phyloP scores from a whole-genome alignment of 2,797 vertebrate genomes.

The Borostomias antarcticus region DNA sequence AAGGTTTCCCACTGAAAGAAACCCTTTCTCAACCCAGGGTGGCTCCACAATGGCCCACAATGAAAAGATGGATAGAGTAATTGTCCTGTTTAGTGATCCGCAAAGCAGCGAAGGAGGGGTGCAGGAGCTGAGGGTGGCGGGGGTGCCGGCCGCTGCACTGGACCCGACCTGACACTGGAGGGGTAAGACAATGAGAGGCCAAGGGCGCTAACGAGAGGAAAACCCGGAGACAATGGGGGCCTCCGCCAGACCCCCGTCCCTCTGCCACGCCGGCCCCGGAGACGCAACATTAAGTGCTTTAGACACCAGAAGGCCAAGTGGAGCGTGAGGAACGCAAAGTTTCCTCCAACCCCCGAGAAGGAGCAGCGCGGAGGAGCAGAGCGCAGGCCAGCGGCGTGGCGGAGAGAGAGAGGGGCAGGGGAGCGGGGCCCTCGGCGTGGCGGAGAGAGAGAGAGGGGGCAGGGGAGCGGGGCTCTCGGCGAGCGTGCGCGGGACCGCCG shows the following conservation, averaged over 20 bases:
- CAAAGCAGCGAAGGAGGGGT: slow-evolving; percentile 62
- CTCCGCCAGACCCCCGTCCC: slow-evolving; percentile 52
- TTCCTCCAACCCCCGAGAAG: slow-evolving; percentile 62
- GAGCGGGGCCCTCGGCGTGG: too few relatives aligned
- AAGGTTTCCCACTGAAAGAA: slow-evolving; percentile 77
- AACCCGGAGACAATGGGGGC: slow-evolving; percentile 72
- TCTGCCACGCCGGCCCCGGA: slow-evolving; percentile 64
- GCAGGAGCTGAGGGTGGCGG: slow-evolving; percentile 57
- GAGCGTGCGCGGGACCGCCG: too few relatives aligned
- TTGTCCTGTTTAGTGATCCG: slow-evolving; percentile 85
- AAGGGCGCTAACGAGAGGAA: slow-evolving; percentile 81
- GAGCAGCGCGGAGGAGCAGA: slow-evolving; percentile 29
- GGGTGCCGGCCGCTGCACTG: slow-evolving; percentile 65
- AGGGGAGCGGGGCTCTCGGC: too few relatives aligned
- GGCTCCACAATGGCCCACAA: slow-evolving; percentile 72
- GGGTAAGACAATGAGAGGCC: slow-evolving; percentile 77
- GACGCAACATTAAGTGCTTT: slow-evolving; percentile 71
- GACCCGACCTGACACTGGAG: slow-evolving; percentile 72
- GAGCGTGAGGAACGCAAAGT: slow-evolving; percentile 74
- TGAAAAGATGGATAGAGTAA: slow-evolving; percentile 81
- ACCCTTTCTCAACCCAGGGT: slow-evolving; percentile 73
- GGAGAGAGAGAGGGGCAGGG: too few relatives aligned
- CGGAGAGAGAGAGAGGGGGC: too few relatives aligned
- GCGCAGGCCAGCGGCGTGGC: too few relatives aligned
- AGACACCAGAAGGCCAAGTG: slow-evolving; percentile 77